Evolutionary conservation across 1,140 invertebrate genomes (phyloP), one percentile per base, ranked within the genome.

Genomic region (Homarus americanus): DNA sequence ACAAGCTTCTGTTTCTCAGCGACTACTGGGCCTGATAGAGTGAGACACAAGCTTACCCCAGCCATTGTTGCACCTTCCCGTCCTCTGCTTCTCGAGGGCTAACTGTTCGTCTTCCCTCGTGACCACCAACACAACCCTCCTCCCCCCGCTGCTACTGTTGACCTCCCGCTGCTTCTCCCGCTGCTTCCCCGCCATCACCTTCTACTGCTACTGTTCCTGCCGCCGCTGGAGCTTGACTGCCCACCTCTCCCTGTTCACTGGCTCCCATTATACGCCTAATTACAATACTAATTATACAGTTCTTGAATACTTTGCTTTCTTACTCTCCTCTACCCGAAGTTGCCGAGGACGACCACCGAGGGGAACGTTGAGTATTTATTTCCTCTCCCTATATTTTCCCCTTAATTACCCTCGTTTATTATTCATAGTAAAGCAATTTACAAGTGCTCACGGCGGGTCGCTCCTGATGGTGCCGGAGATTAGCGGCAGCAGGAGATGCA

Each of bases 231-330:
- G 24, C 58, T 72, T 38, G n/a, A 49, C 87, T 72, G 34, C 58
- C 41, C 38, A 44, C 66, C 32, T 20, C 32, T 20, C 79, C 28
- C 32, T 41, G 32, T 41, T 49, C 38, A 72, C 32, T 38, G 28
- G 63, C 10, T 20, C 28, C 41, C 49, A 78, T 79, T 76, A 87
- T 53, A 58, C 34, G 75, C 53, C 66, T 66, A 28, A 88, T 88
- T 88, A 80, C 86, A 88, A 88, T 72, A 72, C 58, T 66, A 72
- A 82, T 82, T 80, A 82, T 69, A 88, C 86, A 82, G 75, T 80
- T 80, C 86, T 69, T 87, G 34, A 76, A 41, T 78, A 66, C 76
- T 88, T 88, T 69, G 40, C 28, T 49, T 88, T 88, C 32, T 53
- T 88, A 0, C 28, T n/a, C 49, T n/a, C n/a, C 53, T 83, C 15